Conservation (phyloP, 2,797 vertebrate genomes). For the Pteronotus mesoamericanus region DNA sequence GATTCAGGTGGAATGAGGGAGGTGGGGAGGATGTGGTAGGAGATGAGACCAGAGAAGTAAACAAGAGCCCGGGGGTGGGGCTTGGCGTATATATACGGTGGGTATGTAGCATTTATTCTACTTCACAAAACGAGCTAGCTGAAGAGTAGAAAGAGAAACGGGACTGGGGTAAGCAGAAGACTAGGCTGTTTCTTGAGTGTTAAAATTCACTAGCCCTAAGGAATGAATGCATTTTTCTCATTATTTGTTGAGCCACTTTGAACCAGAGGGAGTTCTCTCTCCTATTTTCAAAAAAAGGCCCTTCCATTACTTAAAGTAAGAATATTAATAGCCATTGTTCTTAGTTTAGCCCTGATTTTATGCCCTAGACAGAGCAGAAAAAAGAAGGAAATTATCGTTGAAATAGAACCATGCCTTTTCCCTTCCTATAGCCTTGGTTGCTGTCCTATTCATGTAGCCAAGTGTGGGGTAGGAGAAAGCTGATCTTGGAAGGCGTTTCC, state of each 20-base stretch:
- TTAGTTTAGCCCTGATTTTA: neutral
- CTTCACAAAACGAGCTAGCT: neutral
- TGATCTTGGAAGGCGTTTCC: neutral
- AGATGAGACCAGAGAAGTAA: neutral
- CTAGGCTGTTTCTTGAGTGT: neutral
- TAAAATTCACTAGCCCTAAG: neutral
- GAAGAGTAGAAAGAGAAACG: neutral
- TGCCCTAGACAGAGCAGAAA: neutral
- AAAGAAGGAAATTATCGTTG: neutral
- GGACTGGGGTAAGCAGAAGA: neutral
- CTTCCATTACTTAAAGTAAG: neutral
- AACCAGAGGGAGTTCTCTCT: neutral
- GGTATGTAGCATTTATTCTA: neutral
- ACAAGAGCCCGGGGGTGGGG: neutral
- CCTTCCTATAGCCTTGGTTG: neutral
- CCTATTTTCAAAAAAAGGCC: neutral
- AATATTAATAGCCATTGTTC: neutral
- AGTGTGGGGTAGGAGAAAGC: neutral
- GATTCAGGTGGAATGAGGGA: neutral
- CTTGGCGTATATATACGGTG: accelerated
- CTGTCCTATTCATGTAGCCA: neutral
- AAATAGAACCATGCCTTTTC: neutral
- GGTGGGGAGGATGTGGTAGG: neutral
- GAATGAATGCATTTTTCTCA: neutral
- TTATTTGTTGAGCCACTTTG: neutral